These are phyloP conservation scores for Trimorus sp. DNA, from an alignment of 2,888 invertebrate genomes.

Conservation along the genomic window DNA sequence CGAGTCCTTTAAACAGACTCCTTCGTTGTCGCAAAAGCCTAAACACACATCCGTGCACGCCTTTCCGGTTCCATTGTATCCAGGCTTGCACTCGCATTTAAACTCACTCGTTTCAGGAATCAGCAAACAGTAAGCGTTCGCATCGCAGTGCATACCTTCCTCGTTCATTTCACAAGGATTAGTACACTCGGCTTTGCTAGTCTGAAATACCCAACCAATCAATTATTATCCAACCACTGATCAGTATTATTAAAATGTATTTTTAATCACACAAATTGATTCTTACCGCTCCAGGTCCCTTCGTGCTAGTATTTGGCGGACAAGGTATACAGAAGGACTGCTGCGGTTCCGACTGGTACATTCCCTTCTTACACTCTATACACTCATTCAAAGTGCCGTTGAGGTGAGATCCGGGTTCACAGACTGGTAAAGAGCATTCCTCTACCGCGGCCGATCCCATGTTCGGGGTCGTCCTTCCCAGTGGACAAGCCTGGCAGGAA, in stretches of 20 bases:
- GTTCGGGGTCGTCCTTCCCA: constrained; percentile 94
- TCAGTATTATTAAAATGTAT: no score
- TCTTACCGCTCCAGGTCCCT: constrained; percentile 90
- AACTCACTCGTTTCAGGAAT: constrained; percentile 92
- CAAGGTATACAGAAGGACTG: constrained; percentile 93
- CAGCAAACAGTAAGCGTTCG: constrained; percentile 93
- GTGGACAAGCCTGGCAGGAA: constrained; percentile 93
- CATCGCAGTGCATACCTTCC: constrained; percentile 92
- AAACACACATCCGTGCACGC: constrained; percentile 92
- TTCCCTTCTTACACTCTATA: constrained; percentile 93
- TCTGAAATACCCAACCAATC: constrained; percentile 82
- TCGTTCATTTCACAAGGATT: constrained; percentile 95
- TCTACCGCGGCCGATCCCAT: constrained; percentile 92
- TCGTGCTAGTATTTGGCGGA: constrained; percentile 95
- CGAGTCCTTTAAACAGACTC: constrained; percentile 91
- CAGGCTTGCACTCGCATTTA: constrained; percentile 96
- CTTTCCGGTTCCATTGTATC: constrained; percentile 94
- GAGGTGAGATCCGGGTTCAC: constrained; percentile 89
- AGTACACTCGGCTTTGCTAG: constrained; percentile 91
- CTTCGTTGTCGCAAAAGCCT: constrained; percentile 94
- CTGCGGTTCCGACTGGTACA: constrained; percentile 94
- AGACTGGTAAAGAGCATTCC: constrained; percentile 96
- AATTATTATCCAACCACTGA: background rate
- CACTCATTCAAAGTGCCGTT: constrained; percentile 94
- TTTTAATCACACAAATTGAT: no score